A percentile compares a stretch with the other conserved stretches of the same genome.
These are phyloP conservation scores for Mus spicilegus DNA, from an alignment of 2,113 vertebrate species.

Conservation along the genomic window DNA sequence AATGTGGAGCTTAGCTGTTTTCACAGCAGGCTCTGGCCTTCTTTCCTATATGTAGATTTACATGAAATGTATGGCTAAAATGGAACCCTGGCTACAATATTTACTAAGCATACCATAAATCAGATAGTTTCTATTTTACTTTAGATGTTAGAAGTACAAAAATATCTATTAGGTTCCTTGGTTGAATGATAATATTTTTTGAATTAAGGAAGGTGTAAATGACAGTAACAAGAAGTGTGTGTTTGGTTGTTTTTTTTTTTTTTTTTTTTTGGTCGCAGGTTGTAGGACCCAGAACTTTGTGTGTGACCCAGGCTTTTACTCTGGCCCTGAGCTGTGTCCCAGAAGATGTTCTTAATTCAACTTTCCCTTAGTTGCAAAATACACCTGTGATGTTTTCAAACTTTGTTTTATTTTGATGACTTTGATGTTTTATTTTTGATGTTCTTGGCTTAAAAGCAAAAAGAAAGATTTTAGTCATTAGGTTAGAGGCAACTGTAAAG, in stretches of 20 bases:
- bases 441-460: slow-evolving; percentile 57
- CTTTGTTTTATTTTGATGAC: slow-evolving; percentile 26
- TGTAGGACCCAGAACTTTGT: neutral
- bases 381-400: neutral
- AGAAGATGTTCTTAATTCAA: neutral
- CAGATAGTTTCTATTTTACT: neutral
- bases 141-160: neutral
- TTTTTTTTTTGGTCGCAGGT: neutral
- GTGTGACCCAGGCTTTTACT: neutral
- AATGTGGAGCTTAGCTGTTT: neutral
- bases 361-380: slow-evolving; percentile 44
- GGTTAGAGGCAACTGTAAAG: slow-evolving; percentile 5
- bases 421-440: slow-evolving; percentile 34
- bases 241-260: neutral
- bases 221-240: neutral
- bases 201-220: neutral
- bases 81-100: neutral
- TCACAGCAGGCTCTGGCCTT: neutral
- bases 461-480: slow-evolving; percentile 37
- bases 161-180: neutral
- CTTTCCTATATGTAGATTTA: neutral
- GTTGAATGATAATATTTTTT: slow-evolving; percentile 32
- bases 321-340: neutral
- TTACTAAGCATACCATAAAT: neutral
- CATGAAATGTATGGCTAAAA: neutral